A percentile compares a stretch with the other conserved stretches of the same genome.
Conservation (phyloP, 2,888 invertebrate species). For the Polymixis lichenea region DNA sequence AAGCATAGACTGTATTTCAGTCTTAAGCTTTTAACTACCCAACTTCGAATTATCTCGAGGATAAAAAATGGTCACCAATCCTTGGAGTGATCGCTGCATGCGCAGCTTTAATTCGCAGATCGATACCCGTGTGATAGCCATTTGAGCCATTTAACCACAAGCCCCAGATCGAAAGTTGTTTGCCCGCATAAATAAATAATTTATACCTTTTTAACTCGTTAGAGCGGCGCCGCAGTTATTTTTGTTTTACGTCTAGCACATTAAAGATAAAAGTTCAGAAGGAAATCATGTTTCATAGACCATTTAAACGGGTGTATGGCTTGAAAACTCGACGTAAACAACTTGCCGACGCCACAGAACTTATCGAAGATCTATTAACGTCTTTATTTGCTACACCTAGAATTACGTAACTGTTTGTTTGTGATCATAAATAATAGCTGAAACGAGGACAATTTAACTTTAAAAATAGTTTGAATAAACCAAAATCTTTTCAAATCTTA, state of each 20-base stretch:
- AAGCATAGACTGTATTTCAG: neutral
- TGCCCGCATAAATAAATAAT: slow-evolving; percentile 32
- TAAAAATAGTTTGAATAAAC: neutral
- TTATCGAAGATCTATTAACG: slow-evolving; percentile 29
- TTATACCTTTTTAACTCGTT: slow-evolving; percentile 40
- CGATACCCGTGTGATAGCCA: neutral
- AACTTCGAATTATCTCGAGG: neutral
- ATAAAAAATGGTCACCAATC: neutral
- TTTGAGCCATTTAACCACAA: neutral
- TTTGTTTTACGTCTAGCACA: slow-evolving; percentile 43
- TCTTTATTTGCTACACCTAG: slow-evolving; percentile 26
- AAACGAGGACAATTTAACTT: neutral
- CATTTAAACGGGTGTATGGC: slow-evolving; percentile 34
- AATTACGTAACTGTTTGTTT: slow-evolving; percentile 26
- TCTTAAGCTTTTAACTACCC: neutral
- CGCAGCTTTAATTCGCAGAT: neutral
- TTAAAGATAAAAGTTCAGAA: slow-evolving; percentile 52
- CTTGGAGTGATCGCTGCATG: neutral
- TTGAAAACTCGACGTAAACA: slow-evolving; percentile 41
- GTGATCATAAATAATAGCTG: neutral
- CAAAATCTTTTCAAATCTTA: neutral
- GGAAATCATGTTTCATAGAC: slow-evolving; percentile 52
- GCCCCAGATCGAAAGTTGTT: slow-evolving; percentile 1
- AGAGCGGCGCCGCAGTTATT: slow-evolving; percentile 54
- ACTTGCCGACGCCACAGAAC: slow-evolving; percentile 29